Conservation (phyloP, 2,113 vertebrate species). For the Lampris megalopsis region DNA sequence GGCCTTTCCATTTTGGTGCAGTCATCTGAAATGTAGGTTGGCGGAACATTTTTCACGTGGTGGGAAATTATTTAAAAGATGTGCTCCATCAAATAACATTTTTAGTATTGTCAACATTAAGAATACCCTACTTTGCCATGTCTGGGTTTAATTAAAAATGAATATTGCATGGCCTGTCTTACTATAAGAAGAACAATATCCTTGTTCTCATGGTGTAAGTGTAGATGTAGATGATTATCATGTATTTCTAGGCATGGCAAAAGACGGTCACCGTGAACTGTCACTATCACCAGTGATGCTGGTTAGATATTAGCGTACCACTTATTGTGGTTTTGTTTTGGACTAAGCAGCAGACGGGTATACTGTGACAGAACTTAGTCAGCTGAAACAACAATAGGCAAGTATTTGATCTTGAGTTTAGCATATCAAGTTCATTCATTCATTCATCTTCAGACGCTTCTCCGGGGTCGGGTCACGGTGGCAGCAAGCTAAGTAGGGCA, state of each 20-base stretch:
- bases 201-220: background rate
- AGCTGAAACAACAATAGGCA: no score
- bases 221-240: background rate
- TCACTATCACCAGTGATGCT: background rate
- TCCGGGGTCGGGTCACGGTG: no score
- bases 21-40: constrained; percentile 19
- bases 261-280: background rate
- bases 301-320: background rate
- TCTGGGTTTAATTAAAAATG: constrained; percentile 34
- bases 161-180: constrained; percentile 16
- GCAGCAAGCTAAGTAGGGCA: no score
- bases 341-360: no score
- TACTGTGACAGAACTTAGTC: no score
- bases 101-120: background rate
- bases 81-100: no score
- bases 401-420: no score
- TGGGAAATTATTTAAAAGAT: constrained; percentile 21
- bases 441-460: no score
- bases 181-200: background rate
- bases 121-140: constrained; percentile 6
- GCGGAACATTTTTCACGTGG: background rate
- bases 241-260: background rate
- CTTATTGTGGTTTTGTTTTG: background rate
- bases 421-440: no score
- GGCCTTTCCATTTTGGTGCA: constrained; percentile 4